Evolutionary conservation across 2,113 vertebrate genomes (phyloP), one percentile per base, ranked within the genome.

Genomic region (Xenopus borealis): DNA sequence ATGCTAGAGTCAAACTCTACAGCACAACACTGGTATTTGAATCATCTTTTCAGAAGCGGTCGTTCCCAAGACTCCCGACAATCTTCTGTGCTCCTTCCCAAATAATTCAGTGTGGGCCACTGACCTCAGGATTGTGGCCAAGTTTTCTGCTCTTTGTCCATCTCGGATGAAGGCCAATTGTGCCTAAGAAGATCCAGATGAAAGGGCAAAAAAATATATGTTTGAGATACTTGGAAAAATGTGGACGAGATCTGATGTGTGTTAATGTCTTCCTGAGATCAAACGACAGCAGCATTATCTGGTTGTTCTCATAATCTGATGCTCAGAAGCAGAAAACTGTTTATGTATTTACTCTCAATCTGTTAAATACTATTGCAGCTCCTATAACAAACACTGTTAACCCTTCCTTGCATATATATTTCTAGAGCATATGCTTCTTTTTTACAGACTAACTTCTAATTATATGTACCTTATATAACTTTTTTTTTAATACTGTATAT

Each of bases 171-270:
- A 70, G 79, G 84, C 85, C 87, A 87, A 83, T 83, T 75, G 78
- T 78, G 81, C 86, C 77, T 74, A 80, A 84, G 83, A 81, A 82
- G 79, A 84, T 83, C 66, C 79, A 86, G 85, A 84, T 83, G 82
- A 72, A 75, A 8, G 40, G 33, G 72, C 33, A 81, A 83, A 83
- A n/a, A 27, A 83, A 84, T 86, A 83, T 82, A 75, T 66, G 72
- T n/a, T 12, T 66, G 44, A 17, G 45, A 74, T 66, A 53, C 67
- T 83, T 80, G 78, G 84, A 85, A 81, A 83, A 79, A 79, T 80
- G 82, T 80, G 7, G 65, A 79, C 77, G 85, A 83, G 85, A 86
- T 81, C 85, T 81, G 82, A 86, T 72, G 80, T 46, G 65, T 79
- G 66, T 66, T 75, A 87, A 81, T 83, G 79, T 87, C 83, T 81